phyloP scores from a whole-genome alignment of 2,797 vertebrate species.

The Sphenopsis melanotis region DNA sequence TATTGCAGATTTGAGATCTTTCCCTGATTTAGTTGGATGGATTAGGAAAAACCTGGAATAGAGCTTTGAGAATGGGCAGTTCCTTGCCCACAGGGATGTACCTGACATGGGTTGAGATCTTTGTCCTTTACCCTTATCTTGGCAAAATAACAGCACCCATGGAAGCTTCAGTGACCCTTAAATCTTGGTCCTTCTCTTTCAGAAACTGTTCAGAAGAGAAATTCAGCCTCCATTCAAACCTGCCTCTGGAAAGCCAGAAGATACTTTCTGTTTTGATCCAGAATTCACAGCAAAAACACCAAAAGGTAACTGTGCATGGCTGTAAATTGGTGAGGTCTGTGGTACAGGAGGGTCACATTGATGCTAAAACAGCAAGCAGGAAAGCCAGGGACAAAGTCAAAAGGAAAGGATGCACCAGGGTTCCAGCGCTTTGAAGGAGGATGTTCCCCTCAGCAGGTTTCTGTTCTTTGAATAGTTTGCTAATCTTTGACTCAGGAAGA shows the following conservation, averaged over 20 bases:
- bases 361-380: not conserved
- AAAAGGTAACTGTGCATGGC: conserved; percentile 81
- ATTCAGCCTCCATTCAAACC: conserved; percentile 96
- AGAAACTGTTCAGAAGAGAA: conserved; percentile 95
- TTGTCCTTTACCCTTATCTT: not conserved
- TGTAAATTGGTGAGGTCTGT: not conserved
- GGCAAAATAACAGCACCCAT: not conserved
- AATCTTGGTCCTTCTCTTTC: not conserved
- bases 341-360: not conserved
- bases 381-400: not conserved
- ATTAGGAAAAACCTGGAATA: not conserved
- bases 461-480: not conserved
- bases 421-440: not conserved
- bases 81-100: not conserved
- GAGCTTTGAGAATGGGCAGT: not conserved
- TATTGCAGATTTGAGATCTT: not conserved
- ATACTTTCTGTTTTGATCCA: conserved; percentile 98
- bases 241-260: conserved; percentile 93
- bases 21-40: not conserved
- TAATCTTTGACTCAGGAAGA: not conserved
- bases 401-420: not conserved
- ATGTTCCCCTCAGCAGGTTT: not conserved
- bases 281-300: conserved; percentile 99
- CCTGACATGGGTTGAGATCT: not conserved
- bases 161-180: not conserved